These are phyloP conservation scores for Protobothrops mucrosquamatus DNA, from an alignment of 2,113 vertebrate genomes.

Conservation along the genomic window DNA sequence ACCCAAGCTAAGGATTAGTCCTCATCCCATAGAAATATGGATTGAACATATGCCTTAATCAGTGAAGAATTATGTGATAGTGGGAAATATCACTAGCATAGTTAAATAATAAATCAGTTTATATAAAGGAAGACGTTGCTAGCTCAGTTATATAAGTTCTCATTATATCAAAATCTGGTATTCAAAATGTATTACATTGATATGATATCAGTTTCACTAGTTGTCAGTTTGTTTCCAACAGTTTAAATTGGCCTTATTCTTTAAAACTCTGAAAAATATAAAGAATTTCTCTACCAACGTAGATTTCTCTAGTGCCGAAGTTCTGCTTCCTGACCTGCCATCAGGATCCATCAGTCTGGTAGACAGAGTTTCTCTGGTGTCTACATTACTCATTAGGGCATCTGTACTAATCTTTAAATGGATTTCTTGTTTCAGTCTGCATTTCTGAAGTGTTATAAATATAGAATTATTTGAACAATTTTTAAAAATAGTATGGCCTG, in stretches of 20 bases:
- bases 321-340: not conserved
- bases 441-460: not conserved
- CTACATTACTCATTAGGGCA: not conserved
- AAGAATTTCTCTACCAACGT: not conserved
- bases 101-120: not conserved
- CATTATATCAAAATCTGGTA: not conserved
- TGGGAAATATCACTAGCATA: not conserved
- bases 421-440: not conserved
- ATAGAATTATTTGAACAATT: not conserved
- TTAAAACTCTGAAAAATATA: not conserved
- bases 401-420: not conserved
- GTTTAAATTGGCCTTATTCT: not conserved
- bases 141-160: not conserved
- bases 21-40: not conserved
- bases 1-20: not conserved
- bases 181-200: not conserved
- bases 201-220: not conserved
- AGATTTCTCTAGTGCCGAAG: not conserved
- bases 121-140: not conserved
- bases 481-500: not conserved
- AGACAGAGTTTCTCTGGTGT: not conserved
- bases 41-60: not conserved
- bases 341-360: not conserved
- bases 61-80: not conserved
- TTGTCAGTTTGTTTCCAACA: not conserved